Percentiles rank a stretch among this genome's conserved stretches.
Conservation (phyloP, 2,797 vertebrate genomes). For the Sebastes nivosus region DNA sequence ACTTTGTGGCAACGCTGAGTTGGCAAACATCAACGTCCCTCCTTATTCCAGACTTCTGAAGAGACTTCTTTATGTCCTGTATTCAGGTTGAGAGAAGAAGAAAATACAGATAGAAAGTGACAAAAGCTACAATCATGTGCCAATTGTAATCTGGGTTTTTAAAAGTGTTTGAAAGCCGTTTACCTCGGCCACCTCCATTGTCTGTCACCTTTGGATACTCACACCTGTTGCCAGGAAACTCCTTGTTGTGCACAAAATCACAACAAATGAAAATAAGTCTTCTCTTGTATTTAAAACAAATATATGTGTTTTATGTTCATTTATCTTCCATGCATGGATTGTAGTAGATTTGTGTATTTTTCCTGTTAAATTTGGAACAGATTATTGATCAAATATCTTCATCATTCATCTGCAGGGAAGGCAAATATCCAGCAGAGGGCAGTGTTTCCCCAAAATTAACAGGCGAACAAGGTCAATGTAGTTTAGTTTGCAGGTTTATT, state of each 20-base stretch:
- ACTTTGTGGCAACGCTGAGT: conserved; percentile 82
- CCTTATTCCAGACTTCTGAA: conserved; percentile 77
- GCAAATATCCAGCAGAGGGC: conserved; percentile 51
- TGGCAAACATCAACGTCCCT: conserved; percentile 76
- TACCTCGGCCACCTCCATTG: conserved; percentile 44
- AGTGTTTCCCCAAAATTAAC: conserved; percentile 27
- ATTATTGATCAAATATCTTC: not conserved
- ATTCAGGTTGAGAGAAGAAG: not conserved
- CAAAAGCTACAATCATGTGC: not conserved
- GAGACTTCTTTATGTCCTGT: conserved; percentile 77
- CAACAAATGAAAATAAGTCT: conserved; percentile 19
- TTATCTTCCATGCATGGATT: not conserved
- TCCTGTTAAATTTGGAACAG: not conserved
- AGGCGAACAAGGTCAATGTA: rapidly evolving
- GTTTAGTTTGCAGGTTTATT: not conserved
- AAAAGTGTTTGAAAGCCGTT: not conserved
- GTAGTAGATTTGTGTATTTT: not conserved
- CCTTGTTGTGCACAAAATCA: not conserved
- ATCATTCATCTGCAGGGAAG: not conserved
- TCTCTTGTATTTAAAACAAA: not conserved
- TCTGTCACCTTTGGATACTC: not conserved
- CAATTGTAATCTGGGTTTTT: not conserved
- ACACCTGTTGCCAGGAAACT: conserved; percentile 56
- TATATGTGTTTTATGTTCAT: too few species aligned
- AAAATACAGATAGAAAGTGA: not conserved